phyloP scores from a whole-genome alignment of 2,797 vertebrate species.

The Gephyroberyx darwinii region DNA sequence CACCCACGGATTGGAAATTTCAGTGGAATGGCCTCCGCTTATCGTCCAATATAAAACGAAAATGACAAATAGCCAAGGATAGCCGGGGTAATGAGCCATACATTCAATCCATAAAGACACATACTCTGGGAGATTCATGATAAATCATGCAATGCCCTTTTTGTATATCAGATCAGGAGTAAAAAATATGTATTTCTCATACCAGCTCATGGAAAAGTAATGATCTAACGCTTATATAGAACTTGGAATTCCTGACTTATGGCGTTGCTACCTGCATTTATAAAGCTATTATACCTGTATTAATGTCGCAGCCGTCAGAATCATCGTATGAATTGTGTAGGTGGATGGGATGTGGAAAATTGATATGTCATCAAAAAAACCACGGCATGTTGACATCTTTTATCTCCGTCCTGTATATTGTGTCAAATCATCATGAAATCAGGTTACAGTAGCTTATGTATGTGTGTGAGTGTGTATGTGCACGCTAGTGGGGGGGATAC shows the following conservation, averaged over 20 bases:
- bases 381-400: slow-evolving; percentile 13
- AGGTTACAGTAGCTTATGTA: slow-evolving; percentile 18
- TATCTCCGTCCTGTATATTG: slow-evolving; percentile 37
- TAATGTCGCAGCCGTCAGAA: slow-evolving; percentile 18
- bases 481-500: slow-evolving; percentile 47
- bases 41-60: slow-evolving; percentile 34
- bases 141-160: slow-evolving; percentile 3
- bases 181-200: not conserved
- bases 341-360: slow-evolving; percentile 25
- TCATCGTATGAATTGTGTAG: slow-evolving; percentile 38
- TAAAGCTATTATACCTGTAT: slow-evolving; percentile 19
- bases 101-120: slow-evolving; percentile 37
- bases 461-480: slow-evolving; percentile 18
- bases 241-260: slow-evolving; percentile 28
- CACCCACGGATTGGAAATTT: slow-evolving; percentile 59
- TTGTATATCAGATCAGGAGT: slow-evolving; percentile 9
- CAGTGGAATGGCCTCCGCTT: slow-evolving; percentile 52
- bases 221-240: slow-evolving; percentile 24
- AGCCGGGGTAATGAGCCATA: slow-evolving; percentile 57
- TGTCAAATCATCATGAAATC: slow-evolving; percentile 52
- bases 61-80: slow-evolving; percentile 56
- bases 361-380: slow-evolving; percentile 44
- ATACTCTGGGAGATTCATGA: slow-evolving; percentile 33
- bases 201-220: slow-evolving; percentile 18
- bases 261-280: slow-evolving; percentile 8